Percentiles rank a stretch among this genome's conserved stretches.
These are phyloP conservation scores for Vireo altiloquus DNA, from an alignment of 2,113 vertebrate species.

Conservation along the genomic window DNA sequence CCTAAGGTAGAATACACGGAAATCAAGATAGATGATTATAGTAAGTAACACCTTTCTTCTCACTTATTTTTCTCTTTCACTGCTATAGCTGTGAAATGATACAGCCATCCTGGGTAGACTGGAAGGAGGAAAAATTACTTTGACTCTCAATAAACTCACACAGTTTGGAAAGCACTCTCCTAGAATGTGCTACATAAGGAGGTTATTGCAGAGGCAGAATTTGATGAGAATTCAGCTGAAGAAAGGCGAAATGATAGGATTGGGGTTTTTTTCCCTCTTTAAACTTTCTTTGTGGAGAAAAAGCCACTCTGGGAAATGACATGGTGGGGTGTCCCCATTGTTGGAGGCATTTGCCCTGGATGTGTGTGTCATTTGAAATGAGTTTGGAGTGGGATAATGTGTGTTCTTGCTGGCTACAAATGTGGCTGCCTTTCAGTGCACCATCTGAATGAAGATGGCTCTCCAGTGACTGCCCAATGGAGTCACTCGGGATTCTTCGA, in stretches of 20 bases:
- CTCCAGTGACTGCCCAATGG: fast-evolving
- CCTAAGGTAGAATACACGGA: constrained; percentile 84
- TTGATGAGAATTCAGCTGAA: not conserved
- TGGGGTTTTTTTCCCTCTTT: not conserved
- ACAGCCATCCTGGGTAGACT: not conserved
- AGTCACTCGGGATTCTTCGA: not conserved
- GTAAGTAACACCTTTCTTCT: constrained; percentile 71
- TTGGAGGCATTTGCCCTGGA: not conserved
- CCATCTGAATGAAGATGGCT: not conserved
- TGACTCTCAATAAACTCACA: constrained; percentile 10
- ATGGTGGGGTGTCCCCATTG: not conserved
- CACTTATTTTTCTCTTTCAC: not conserved
- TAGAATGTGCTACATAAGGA: not conserved
- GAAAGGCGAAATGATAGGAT: not conserved
- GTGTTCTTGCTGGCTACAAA: not conserved
- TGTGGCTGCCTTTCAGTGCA: not conserved
- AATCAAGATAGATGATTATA: constrained; percentile 85
- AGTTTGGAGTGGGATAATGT: not conserved
- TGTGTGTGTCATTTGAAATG: not conserved
- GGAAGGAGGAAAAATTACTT: not conserved
- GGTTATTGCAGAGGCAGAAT: not conserved
- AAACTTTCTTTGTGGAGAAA: not conserved
- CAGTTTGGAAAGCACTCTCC: constrained; percentile 29
- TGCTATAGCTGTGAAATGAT: not conserved
- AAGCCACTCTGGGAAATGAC: not conserved